Conservation (phyloP, 2,888 invertebrate species). For the Tryphoninae sp. region DNA sequence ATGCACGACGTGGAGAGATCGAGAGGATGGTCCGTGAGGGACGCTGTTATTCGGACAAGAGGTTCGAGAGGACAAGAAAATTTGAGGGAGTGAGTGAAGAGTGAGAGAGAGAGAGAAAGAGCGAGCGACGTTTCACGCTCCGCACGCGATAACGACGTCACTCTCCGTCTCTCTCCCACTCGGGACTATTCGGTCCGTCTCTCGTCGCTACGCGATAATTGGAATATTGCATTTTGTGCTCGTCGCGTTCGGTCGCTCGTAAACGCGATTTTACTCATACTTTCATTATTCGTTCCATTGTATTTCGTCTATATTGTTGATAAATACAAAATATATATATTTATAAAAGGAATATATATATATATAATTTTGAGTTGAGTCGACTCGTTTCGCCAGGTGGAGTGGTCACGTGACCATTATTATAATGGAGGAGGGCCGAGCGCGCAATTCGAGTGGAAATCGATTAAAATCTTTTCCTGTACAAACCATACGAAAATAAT, state of each 20-base stretch:
- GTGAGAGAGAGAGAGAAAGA: neutral
- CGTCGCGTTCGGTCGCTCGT: conserved; percentile 19
- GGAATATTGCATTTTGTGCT: conserved; percentile 58
- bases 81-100: neutral
- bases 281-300: neutral
- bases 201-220: conserved; percentile 45
- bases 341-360: too few relatives aligned
- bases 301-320: neutral
- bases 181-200: conserved; percentile 26
- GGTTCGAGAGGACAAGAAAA: conserved; percentile 30
- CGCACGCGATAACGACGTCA: too few relatives aligned
- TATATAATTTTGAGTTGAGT: neutral
- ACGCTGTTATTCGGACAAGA: conserved; percentile 39
- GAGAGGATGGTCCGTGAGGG: conserved; percentile 6
- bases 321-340: neutral
- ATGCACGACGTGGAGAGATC: conserved; percentile 35
- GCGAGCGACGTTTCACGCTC: conserved; percentile 11
- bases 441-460: too few relatives aligned
- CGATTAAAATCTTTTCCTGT: too few relatives aligned
- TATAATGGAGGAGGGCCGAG: too few relatives aligned
- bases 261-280: conserved; percentile 27
- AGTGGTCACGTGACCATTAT: too few relatives aligned
- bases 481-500: too few relatives aligned
- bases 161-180: conserved; percentile 11
- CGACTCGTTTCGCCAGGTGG: too few relatives aligned